Evolutionary conservation across 2,888 invertebrate genomes (phyloP).

Genomic region (Cantharis nigra): DNA sequence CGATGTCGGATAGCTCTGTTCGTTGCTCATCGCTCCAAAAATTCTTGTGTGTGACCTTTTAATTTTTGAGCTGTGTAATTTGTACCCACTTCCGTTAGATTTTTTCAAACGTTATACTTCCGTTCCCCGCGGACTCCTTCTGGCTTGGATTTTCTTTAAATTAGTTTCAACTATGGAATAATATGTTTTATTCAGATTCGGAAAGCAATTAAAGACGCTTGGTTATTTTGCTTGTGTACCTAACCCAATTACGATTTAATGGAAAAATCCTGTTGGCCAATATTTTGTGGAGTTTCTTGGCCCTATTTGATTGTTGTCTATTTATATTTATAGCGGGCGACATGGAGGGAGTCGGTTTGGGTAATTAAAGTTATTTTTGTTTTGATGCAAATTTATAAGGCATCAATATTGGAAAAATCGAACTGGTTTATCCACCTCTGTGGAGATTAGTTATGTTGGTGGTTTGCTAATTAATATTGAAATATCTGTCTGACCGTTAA

Average conservation of each 20-base stretch:
- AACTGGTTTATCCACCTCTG: not conserved
- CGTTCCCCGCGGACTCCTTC: not conserved
- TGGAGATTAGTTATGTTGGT: not conserved
- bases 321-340: not conserved
- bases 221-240: not conserved
- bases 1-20: no score
- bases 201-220: not conserved
- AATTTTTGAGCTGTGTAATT: not conserved
- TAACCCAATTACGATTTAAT: not conserved
- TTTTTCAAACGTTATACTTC: not conserved
- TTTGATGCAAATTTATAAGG: not conserved
- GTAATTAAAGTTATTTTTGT: not conserved
- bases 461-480: not conserved
- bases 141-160: not conserved
- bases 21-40: not conserved
- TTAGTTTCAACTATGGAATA: not conserved
- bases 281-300: not conserved
- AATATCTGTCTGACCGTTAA: conserved; percentile 2
- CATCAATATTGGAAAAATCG: not conserved
- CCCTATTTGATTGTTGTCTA: not conserved
- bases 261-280: not conserved
- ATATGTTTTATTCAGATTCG: not conserved
- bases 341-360: not conserved
- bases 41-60: not conserved
- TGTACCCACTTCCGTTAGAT: not conserved